Conservation (phyloP, 2,797 vertebrate species). For the Squalus acanthias region DNA sequence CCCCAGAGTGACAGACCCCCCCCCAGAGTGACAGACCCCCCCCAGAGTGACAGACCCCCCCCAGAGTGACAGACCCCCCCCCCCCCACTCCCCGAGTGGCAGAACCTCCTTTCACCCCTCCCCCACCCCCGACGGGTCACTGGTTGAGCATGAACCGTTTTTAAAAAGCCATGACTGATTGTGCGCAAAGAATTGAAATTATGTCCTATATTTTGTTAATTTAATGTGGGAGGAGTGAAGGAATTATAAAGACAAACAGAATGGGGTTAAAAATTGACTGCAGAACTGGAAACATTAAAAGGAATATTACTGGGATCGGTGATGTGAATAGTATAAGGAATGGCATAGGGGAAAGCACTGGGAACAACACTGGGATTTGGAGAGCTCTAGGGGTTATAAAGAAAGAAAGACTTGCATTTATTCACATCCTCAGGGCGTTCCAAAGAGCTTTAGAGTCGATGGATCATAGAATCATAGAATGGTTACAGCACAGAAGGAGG, state of each 20-base stretch:
- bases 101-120: not conserved
- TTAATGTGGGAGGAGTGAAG: not conserved
- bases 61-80: too few species aligned
- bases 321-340: not conserved
- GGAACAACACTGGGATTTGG: not conserved
- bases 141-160: not conserved
- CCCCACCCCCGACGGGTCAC: not conserved
- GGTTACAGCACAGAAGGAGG: too few species aligned
- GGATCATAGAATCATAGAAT: too few species aligned
- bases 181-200: too few species aligned
- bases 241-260: not conserved
- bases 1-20: too few species aligned
- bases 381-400: not conserved
- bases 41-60: too few species aligned
- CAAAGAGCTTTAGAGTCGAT: not conserved
- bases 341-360: not conserved
- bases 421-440: not conserved
- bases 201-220: not conserved
- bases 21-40: too few species aligned
- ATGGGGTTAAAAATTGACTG: not conserved
- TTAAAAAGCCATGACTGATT: not conserved
- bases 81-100: too few species aligned
- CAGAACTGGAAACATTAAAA: not conserved
- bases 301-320: not conserved
- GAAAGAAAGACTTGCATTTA: not conserved